Evolutionary conservation across 2,113 vertebrate species (phyloP).

Genomic region (Mola mola): DNA sequence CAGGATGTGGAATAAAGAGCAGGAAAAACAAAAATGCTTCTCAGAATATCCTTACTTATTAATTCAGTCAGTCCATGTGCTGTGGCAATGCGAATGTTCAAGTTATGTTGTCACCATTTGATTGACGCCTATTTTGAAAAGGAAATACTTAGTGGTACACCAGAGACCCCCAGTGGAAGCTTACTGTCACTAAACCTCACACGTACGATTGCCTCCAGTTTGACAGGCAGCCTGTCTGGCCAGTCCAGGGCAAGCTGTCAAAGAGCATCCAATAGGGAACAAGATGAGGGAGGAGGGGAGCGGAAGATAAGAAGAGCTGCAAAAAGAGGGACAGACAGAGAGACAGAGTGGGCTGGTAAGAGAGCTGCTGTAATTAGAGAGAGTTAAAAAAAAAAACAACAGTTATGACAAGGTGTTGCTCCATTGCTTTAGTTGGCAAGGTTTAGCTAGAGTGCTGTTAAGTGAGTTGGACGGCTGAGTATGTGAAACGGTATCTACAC

Average conservation of each 20-base stretch:
- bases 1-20: neutral
- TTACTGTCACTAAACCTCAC: conserved; percentile 8
- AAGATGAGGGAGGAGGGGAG: too few species aligned
- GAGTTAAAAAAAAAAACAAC: conserved; percentile 8
- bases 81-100: neutral
- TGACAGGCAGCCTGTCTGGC: conserved; percentile 40
- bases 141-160: conserved; percentile 13
- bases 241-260: conserved; percentile 58
- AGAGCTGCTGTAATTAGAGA: too few species aligned
- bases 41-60: neutral
- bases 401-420: conserved; percentile 49
- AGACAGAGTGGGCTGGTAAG: conserved; percentile 25
- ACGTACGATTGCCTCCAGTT: conserved; percentile 12
- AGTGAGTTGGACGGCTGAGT: conserved; percentile 39
- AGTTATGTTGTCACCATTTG: conserved; percentile 4
- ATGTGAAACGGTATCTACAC: conserved; percentile 18
- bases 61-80: conserved; percentile 3
- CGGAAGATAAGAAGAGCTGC: conserved; percentile 14
- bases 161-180: conserved; percentile 42
- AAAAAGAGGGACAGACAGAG: neutral
- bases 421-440: conserved; percentile 16
- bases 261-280: conserved; percentile 54
- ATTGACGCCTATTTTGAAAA: neutral
- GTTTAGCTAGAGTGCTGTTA: conserved; percentile 17
- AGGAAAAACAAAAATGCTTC: neutral